A percentile compares a stretch with the other conserved stretches of the same genome.
phyloP scores from a whole-genome alignment of 2,888 invertebrate species.

The Neocrepidodera transversa region DNA sequence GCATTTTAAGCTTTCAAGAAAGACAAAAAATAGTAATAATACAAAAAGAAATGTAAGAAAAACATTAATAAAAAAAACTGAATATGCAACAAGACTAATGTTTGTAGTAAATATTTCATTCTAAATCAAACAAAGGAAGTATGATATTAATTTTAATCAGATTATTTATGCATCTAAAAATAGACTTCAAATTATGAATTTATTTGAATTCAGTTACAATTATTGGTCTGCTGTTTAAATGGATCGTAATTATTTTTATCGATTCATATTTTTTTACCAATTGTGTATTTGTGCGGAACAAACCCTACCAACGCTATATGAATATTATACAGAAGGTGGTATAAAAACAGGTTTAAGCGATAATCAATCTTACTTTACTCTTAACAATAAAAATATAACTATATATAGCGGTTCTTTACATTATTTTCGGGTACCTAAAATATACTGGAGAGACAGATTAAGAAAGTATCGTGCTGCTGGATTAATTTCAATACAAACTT shows the following conservation, averaged over 20 bases:
- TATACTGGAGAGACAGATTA: slow-evolving; percentile 81
- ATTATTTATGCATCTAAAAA: too few relatives aligned
- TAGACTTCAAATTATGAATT: too few relatives aligned
- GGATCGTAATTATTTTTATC: background rate
- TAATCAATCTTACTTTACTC: slow-evolving; percentile 50
- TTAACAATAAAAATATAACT: slow-evolving; percentile 57
- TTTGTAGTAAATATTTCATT: too few relatives aligned
- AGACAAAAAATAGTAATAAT: too few relatives aligned
- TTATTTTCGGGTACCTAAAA: slow-evolving; percentile 81
- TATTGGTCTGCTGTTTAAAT: too few relatives aligned
- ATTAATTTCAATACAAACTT: slow-evolving; percentile 81
- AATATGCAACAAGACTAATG: too few relatives aligned
- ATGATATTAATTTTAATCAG: too few relatives aligned
- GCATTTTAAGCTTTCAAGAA: too few relatives aligned
- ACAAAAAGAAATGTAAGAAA: too few relatives aligned
- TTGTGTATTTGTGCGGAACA: background rate
- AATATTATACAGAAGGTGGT: slow-evolving; percentile 57
- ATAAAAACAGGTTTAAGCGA: slow-evolving; percentile 46
- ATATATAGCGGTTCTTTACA: slow-evolving; percentile 71
- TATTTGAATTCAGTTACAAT: too few relatives aligned
- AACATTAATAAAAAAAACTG: too few relatives aligned
- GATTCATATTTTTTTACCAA: background rate
- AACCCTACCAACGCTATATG: slow-evolving; percentile 47
- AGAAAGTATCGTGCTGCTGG: slow-evolving; percentile 81
- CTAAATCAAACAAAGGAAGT: too few relatives aligned